phyloP scores from a whole-genome alignment of 2,888 invertebrate genomes.

The Drosophila multiciliata region DNA sequence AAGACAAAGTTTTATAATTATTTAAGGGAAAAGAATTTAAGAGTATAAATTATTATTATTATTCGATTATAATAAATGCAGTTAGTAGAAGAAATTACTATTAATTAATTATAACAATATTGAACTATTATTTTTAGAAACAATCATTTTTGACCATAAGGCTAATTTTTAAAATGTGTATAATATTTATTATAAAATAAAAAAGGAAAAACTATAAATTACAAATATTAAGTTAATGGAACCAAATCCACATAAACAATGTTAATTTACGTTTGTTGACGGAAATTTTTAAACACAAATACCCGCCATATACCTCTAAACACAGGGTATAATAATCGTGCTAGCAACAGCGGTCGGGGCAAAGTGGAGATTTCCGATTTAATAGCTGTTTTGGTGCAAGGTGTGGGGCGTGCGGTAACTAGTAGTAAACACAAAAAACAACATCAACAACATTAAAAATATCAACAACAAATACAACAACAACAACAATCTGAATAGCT shows the following conservation, averaged over 20 bases:
- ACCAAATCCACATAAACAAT: neutral
- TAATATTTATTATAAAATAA: neutral
- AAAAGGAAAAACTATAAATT: neutral
- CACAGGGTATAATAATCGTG: conserved; percentile 28
- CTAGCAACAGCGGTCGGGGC: conserved; percentile 13
- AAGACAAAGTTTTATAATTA: neutral
- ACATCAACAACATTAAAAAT: conserved; percentile 17
- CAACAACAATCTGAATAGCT: conserved; percentile 22
- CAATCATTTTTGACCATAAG: no score
- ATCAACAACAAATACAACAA: conserved; percentile 28
- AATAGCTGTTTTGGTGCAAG: conserved; percentile 37
- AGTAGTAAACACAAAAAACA: conserved; percentile 31
- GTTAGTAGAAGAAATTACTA: neutral
- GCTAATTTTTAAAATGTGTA: neutral
- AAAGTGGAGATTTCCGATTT: conserved; percentile 15
- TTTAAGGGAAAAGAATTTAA: neutral
- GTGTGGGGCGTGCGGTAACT: conserved; percentile 39
- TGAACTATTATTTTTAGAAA: no score
- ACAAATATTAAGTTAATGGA: neutral
- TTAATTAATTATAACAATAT: no score
- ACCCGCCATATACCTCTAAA: neutral
- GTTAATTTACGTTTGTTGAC: neutral
- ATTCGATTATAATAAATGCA: neutral
- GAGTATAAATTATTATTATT: neutral
- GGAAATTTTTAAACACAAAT: neutral